These are phyloP conservation scores for Tetragonula carbonaria DNA, from an alignment of 2,888 invertebrate species.

Conservation along the genomic window DNA sequence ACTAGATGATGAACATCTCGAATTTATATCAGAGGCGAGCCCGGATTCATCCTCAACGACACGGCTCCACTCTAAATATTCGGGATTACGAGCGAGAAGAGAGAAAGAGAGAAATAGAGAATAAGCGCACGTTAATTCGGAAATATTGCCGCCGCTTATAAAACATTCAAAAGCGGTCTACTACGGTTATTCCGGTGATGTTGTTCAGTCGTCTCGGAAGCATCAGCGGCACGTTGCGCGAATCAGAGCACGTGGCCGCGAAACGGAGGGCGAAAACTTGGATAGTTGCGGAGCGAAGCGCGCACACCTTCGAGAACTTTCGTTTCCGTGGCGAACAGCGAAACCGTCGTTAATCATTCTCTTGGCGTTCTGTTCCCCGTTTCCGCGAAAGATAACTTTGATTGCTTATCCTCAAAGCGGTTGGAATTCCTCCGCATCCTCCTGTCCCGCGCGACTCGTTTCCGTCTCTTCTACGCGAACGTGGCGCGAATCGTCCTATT, in stretches of 20 bases:
- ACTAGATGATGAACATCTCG: not conserved
- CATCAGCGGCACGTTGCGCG: constrained; percentile 56
- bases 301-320: constrained; percentile 58
- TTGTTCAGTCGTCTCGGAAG: constrained; percentile 39
- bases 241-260: constrained; percentile 62
- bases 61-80: not conserved
- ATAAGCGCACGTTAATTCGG: not conserved
- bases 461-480: constrained; percentile 17
- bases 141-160: constrained; percentile 13
- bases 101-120: not conserved
- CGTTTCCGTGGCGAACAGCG: constrained; percentile 36
- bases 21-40: not conserved
- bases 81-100: not conserved
- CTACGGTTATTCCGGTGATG: constrained; percentile 45
- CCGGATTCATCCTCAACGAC: not conserved
- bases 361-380: constrained; percentile 51
- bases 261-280: constrained; percentile 65
- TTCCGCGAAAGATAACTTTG: constrained; percentile 64
- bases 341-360: constrained; percentile 67
- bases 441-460: constrained; percentile 24
- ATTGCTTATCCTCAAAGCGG: constrained; percentile 32
- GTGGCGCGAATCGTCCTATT: constrained; percentile 25
- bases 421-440: not conserved
- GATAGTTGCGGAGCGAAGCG: constrained; percentile 23
- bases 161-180: constrained; percentile 16